Evolutionary conservation across 2,888 invertebrate species (phyloP).

Genomic region (Tuta absoluta): DNA sequence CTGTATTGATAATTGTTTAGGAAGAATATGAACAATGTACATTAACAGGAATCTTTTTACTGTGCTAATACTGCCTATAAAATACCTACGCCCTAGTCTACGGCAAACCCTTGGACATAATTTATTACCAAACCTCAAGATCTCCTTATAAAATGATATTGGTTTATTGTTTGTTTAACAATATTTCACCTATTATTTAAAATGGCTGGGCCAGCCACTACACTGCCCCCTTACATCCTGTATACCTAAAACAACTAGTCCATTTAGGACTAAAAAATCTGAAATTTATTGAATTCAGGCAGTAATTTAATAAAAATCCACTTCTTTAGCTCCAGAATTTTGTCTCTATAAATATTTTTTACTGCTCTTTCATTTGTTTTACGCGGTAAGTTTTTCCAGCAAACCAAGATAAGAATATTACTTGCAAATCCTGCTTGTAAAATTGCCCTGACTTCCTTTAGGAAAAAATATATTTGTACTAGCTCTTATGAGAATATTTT

Average conservation of each 20-base stretch:
- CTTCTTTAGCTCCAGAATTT: conserved; percentile 12
- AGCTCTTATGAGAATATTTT: too few relatives aligned
- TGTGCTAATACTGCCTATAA: conserved; percentile 72
- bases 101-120: conserved; percentile 7
- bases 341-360: conserved; percentile 26
- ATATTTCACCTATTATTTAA: too few relatives aligned
- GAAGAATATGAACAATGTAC: too few relatives aligned
- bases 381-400: conserved; percentile 22
- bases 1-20: too few relatives aligned
- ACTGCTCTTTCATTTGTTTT: conserved; percentile 30
- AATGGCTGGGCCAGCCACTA: too few relatives aligned
- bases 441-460: too few relatives aligned
- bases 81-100: conserved; percentile 5
- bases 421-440: not conserved
- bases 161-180: too few relatives aligned
- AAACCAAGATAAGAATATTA: conserved; percentile 20
- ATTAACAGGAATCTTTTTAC: not conserved
- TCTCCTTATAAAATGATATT: not conserved
- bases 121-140: conserved; percentile 1
- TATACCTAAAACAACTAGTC: not conserved
- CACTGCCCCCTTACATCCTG: too few relatives aligned
- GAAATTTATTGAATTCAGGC: not conserved
- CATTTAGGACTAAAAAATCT: not conserved
- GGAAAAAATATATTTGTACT: too few relatives aligned
- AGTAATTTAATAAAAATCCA: conserved; percentile 2